Base-by-base conservation (phyloP, 2,113 vertebrate genomes). In the Sebastes fasciatus region DNA sequence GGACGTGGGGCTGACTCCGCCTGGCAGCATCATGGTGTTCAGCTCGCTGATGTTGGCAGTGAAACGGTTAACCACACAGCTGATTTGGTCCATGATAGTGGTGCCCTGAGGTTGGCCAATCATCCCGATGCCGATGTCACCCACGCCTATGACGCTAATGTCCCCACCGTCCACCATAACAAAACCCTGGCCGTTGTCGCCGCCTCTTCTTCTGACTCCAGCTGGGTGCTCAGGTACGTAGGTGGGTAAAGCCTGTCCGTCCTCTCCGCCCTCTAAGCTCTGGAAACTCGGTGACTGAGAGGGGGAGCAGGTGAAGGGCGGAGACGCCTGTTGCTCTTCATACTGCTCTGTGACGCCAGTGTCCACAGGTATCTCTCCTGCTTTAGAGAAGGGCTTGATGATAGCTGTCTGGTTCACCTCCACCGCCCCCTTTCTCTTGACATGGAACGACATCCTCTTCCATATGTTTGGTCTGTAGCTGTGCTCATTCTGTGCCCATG, bases 11-110 rank as follows among this genome's bases (percentile, higher is more conserved):
- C 93, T 94, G 4, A 85, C 70, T 8, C 85, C 93, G 0, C 91
- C 92, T 4, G 98, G 96, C 89, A 98, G 94, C 98, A 99, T 98
- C 97, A 99, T 98, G 89, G 94, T 96, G 94, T 99, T 99, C 83
- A 99, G 96, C 93, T 99, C 98, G 0, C 95, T 98, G 94, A 99
- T 99, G 91, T 99, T 99, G 90, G 98, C 97, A 0, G 98, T 98
- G 94, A 99, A 99, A 21, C 98, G 96, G 55, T 96, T 98, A 55
- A 99, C 98, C 88, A 99, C 98, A 3, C 97, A 97, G 91, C 97
- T 99, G 93, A 99, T 99, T 89, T 99, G 98, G 91, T 99, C 98
- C 97, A 99, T 97, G 83, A 99, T 96, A 17, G 97, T 99, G 42
- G 96, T 96, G 8, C 96, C 96, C 94, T 97, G 97, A 57, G 96